phyloP scores from a whole-genome alignment of 2,888 invertebrate genomes.

The Therioaphis trifolii region DNA sequence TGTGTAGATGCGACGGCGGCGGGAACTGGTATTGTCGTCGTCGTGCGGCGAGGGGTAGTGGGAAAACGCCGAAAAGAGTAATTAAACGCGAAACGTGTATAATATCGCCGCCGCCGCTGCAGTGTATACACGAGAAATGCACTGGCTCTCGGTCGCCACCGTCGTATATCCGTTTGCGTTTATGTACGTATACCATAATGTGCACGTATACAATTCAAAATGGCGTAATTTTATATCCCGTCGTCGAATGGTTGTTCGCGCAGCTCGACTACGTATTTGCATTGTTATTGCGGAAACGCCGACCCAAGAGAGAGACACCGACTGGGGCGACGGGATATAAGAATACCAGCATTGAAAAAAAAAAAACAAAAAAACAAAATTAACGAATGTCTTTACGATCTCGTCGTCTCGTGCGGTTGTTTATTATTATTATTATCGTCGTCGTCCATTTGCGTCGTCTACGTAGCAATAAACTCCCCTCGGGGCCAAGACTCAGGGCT shows the following conservation, averaged over 20 bases:
- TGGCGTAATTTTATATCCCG: slow-evolving; percentile 48
- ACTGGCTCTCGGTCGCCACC: no score
- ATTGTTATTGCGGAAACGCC: slow-evolving; percentile 37
- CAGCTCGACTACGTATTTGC: slow-evolving; percentile 50
- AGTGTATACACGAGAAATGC: neutral
- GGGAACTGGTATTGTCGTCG: neutral
- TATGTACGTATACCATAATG: slow-evolving; percentile 11
- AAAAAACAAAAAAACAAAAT: slow-evolving; percentile 16
- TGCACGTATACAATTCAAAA: slow-evolving; percentile 41
- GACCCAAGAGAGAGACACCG: no score
- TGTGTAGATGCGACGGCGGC: neutral
- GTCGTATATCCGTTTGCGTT: neutral
- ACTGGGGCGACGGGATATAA: neutral
- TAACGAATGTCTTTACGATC: slow-evolving; percentile 26
- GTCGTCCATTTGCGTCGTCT: neutral
- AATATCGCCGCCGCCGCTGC: neutral
- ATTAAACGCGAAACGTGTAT: slow-evolving; percentile 4
- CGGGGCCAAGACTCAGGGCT: neutral
- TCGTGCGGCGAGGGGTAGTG: neutral
- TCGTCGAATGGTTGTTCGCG: slow-evolving; percentile 10
- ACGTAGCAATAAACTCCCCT: neutral
- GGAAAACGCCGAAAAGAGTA: slow-evolving; percentile 10
- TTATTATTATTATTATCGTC: neutral
- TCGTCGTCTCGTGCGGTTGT: slow-evolving; percentile 6
- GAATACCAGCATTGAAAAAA: neutral